These are phyloP conservation scores for Dendroctonus ponderosae DNA, from an alignment of 1,140 invertebrate genomes.

Conservation along the genomic window DNA sequence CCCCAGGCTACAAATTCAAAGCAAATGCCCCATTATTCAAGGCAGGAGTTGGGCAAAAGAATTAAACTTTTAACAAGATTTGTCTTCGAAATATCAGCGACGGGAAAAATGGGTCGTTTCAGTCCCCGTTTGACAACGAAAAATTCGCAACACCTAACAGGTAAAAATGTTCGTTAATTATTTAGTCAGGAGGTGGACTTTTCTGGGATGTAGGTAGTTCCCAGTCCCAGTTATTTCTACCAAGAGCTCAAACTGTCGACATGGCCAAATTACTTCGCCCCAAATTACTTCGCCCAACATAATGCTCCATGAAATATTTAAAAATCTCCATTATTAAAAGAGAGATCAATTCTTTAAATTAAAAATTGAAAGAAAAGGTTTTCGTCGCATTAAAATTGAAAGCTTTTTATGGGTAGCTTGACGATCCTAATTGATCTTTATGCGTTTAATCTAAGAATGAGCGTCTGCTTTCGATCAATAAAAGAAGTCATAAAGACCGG, in stretches of 20 bases:
- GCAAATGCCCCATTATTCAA: constrained; percentile 10
- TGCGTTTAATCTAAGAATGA: constrained; percentile 19
- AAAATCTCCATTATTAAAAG: constrained; percentile 1
- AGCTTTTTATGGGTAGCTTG: constrained; percentile 23
- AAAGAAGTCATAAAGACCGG: constrained; percentile 16
- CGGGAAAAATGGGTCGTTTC: background rate
- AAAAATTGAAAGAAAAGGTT: constrained; percentile 4
- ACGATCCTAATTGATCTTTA: constrained; percentile 26
- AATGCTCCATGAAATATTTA: too few species aligned
- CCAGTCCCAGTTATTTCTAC: too few species aligned
- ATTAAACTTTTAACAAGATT: constrained; percentile 23
- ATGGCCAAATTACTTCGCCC: too few species aligned
- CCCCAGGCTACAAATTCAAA: constrained; percentile 6
- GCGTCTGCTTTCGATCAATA: constrained; percentile 27
- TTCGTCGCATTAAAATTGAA: constrained; percentile 4
- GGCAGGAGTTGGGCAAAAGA: constrained; percentile 4
- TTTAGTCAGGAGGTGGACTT: too few species aligned
- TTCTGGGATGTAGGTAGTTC: too few species aligned
- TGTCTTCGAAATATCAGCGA: constrained; percentile 8
- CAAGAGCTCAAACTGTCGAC: too few species aligned
- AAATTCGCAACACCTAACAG: constrained; percentile 1
- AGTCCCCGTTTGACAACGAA: constrained; percentile 5
- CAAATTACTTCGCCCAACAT: too few species aligned
- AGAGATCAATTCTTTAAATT: constrained; percentile 9
- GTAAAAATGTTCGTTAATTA: too few species aligned